Percentiles rank a stretch among this genome's conserved stretches.
phyloP scores from a whole-genome alignment of 2,113 vertebrate genomes.

The Mastomys natalensis region DNA sequence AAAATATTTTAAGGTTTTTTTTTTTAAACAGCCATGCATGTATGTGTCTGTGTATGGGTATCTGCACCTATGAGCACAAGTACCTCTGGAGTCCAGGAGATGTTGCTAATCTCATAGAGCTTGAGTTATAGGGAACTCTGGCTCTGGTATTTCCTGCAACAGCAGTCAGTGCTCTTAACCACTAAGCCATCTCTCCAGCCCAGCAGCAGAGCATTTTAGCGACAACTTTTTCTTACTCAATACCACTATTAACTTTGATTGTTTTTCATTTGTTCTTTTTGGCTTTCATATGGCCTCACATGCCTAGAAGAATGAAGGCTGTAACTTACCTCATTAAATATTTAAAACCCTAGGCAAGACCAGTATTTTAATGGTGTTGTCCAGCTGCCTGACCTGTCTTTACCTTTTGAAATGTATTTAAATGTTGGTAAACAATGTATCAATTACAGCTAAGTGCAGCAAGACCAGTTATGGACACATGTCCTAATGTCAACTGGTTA shows the following conservation, averaged over 20 bases:
- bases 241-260: background rate
- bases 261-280: background rate
- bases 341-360: background rate
- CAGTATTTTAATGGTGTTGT: background rate
- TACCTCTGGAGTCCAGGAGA: background rate
- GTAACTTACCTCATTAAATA: background rate
- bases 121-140: background rate
- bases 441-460: background rate
- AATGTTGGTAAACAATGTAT: background rate
- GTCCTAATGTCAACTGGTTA: background rate
- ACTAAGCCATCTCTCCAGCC: too few relatives aligned
- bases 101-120: background rate
- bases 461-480: background rate
- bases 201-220: background rate
- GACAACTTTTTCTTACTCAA: constrained; percentile 21
- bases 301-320: background rate
- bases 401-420: background rate
- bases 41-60: background rate
- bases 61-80: background rate
- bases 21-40: background rate
- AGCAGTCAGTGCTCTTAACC: too few relatives aligned
- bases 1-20: background rate
- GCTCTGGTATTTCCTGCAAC: background rate
- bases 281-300: background rate
- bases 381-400: background rate